phyloP scores from a whole-genome alignment of 2,113 vertebrate species.

The Cranoglanis bouderius region DNA sequence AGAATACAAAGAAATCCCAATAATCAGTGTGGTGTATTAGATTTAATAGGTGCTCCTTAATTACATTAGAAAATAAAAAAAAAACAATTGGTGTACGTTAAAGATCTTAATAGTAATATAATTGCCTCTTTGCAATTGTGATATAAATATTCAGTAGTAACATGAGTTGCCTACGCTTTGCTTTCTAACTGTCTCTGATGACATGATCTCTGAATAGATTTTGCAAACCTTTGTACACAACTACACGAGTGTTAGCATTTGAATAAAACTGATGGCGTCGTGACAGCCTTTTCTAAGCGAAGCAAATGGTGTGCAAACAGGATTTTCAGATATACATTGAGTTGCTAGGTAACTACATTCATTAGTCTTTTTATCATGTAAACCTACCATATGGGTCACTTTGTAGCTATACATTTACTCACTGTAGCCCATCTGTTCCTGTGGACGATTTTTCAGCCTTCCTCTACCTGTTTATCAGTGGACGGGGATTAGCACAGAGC shows the following conservation, averaged over 20 bases:
- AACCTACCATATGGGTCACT: slow-evolving; percentile 5
- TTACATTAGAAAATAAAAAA: background rate
- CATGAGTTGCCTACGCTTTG: background rate
- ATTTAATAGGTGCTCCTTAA: background rate
- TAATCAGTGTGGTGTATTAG: background rate
- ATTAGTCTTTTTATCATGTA: background rate
- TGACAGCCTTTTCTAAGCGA: background rate
- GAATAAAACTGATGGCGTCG: background rate
- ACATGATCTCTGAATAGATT: background rate
- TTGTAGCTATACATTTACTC: background rate
- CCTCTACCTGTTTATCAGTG: background rate
- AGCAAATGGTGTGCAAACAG: slow-evolving; percentile 13
- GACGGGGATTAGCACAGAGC: background rate
- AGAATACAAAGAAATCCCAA: background rate
- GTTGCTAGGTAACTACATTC: slow-evolving; percentile 19
- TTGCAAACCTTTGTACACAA: background rate
- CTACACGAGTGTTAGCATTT: background rate
- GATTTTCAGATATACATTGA: background rate
- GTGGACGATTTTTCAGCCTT: background rate
- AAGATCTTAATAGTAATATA: background rate
- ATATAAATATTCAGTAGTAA: too few species aligned
- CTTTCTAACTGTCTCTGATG: background rate
- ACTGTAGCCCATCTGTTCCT: background rate
- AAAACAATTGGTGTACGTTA: background rate
- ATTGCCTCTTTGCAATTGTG: too few species aligned